A percentile compares a stretch with the other conserved stretches of the same genome.
phyloP scores from a whole-genome alignment of 1,140 invertebrate genomes.

The Drosophila bipectinata region DNA sequence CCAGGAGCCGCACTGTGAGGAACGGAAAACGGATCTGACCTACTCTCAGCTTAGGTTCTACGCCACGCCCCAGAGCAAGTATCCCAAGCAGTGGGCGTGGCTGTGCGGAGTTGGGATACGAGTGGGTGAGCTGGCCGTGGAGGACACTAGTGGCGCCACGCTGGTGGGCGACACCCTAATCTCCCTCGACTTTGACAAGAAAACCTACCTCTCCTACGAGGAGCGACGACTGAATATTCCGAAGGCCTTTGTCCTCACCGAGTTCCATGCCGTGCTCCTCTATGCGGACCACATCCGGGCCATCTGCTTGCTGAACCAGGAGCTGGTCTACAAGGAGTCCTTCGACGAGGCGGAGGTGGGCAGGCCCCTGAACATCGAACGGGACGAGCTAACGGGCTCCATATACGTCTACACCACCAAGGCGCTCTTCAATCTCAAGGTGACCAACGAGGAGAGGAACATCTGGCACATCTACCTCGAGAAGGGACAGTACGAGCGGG shows the following conservation, averaged over 20 bases:
- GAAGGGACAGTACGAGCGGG: constrained; percentile 93
- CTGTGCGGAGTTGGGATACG: constrained; percentile 84
- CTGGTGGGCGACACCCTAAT: constrained; percentile 66
- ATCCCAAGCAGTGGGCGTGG: constrained; percentile 94
- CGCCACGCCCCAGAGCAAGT: constrained; percentile 87
- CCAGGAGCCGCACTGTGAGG: constrained; percentile 84
- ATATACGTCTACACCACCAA: constrained; percentile 95
- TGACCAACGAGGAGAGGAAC: constrained; percentile 93
- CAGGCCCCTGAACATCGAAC: constrained; percentile 91
- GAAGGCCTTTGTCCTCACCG: constrained; percentile 92
- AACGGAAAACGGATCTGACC: constrained; percentile 90
- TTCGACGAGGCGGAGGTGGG: constrained; percentile 91
- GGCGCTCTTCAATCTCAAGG: constrained; percentile 93
- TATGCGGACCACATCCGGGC: constrained; percentile 93
- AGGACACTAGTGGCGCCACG: constrained; percentile 21
- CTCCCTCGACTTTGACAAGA: constrained; percentile 60
- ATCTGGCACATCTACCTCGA: constrained; percentile 95
- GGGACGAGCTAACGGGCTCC: constrained; percentile 91
- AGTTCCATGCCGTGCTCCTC: constrained; percentile 95
- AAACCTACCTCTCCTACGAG: constrained; percentile 66
- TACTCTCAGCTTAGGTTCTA: constrained; percentile 93
- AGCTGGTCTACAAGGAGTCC: constrained; percentile 94
- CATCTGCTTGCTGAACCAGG: constrained; percentile 93
- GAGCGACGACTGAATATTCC: constrained; percentile 85
- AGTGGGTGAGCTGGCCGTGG: constrained; percentile 65